Evolutionary conservation across 2,113 vertebrate genomes (phyloP), one percentile per base, ranked within the genome.

Genomic region (Archilochus colubris): DNA sequence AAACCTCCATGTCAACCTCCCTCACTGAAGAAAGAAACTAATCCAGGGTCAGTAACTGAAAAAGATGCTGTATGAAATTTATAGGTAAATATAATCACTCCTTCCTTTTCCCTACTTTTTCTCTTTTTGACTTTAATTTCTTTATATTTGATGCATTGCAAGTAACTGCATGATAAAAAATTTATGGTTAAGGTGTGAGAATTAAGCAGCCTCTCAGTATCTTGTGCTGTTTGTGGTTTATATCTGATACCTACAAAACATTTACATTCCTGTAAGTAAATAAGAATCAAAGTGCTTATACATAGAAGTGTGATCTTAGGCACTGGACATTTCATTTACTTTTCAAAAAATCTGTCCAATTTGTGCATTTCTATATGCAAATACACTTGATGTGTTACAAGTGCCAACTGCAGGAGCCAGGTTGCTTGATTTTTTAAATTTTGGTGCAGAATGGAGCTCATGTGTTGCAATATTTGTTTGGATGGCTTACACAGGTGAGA

Each of bases 341-440:
- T 62, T 28, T 9, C 9, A 10, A 10, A 66, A 51, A 2, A 1
- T 31, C 4, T 10, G 3, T 5, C 5, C 4, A 25, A 17, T 88
- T 10, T 50, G 23, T 44, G 8, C 19, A 38, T 67, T 77, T 78
- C 4, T 15, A 24, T 21, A 7, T 57, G 44, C 50, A 88, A 88
- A 61, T 44, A 31, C 2, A 0, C 16, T 36, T 2, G 1, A 40
- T 61, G 50, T 19, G 19, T 61, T 69, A 27, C 8, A 82, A 69
- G 24, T 46, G 9, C 15, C 62, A 68, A 43, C 21, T 77, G 48
- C 4, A 14, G 46, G 8, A 73, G 24, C 8, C 15, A 67, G 17
- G 38, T 36, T 50, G 8, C 22, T 46, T 82, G 72, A 83, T 10
- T 62, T 62, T 75, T 43, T 43, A 27, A 67, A 18, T 44, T 58